Percentiles rank a stretch among this genome's conserved stretches.
These are phyloP conservation scores for Sciurus carolinensis DNA, from an alignment of 2,797 vertebrate species.

Conservation along the genomic window DNA sequence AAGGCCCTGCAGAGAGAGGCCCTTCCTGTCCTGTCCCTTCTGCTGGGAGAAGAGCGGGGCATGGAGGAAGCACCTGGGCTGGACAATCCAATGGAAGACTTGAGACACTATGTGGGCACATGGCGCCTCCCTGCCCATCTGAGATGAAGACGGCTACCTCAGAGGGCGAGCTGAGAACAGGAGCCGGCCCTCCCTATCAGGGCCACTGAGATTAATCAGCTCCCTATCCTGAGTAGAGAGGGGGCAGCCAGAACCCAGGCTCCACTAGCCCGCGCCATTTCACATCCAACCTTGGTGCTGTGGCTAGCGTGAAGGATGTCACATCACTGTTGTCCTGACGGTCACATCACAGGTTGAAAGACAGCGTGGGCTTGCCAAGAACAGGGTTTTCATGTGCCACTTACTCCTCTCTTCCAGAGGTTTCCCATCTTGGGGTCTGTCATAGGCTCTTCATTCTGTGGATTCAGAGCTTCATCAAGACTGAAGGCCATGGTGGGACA, in stretches of 20 bases:
- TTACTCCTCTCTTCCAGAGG: neutral
- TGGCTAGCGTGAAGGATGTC: neutral
- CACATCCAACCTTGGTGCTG: neutral
- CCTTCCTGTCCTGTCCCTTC: fast-evolving
- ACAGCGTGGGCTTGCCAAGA: fast-evolving
- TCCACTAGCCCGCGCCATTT: neutral
- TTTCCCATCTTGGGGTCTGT: neutral
- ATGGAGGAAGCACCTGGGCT: neutral
- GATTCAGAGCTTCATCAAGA: neutral
- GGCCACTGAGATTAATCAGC: too few relatives aligned
- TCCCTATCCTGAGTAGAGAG: neutral
- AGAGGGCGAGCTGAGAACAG: neutral
- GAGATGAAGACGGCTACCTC: neutral
- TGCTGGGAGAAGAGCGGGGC: neutral
- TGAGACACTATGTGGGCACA: neutral
- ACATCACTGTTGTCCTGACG: neutral
- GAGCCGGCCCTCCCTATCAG: fast-evolving
- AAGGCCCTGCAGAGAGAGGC: neutral
- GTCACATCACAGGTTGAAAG: neutral
- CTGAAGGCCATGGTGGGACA: neutral
- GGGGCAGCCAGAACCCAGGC: neutral
- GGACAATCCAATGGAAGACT: neutral
- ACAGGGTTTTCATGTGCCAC: fast-evolving
- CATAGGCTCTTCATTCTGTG: neutral
- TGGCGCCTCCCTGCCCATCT: neutral